Percentiles rank a stretch among this genome's conserved stretches.
These are phyloP conservation scores for Thaumatotibia leucotreta DNA, from an alignment of 1,140 invertebrate genomes.

Conservation along the genomic window DNA sequence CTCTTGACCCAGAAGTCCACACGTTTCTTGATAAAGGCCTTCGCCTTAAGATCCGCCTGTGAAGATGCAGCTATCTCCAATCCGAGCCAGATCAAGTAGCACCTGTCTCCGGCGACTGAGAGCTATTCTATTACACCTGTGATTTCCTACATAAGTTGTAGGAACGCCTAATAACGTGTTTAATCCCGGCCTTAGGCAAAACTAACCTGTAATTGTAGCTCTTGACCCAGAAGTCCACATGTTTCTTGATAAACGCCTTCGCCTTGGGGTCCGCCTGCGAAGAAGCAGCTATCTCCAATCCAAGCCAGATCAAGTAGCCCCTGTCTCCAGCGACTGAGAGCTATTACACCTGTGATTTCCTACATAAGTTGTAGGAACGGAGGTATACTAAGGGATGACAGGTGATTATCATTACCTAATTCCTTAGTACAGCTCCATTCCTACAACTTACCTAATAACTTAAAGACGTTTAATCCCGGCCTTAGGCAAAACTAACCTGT, in stretches of 20 bases:
- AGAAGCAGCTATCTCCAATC: no score
- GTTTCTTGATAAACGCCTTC: constrained; percentile 81
- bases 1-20: constrained; percentile 86
- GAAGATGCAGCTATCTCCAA: constrained; percentile 82
- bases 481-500: constrained; percentile 74
- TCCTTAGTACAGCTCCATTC: no score
- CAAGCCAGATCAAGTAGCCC: constrained; percentile 89
- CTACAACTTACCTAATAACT: no score
- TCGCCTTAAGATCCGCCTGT: constrained; percentile 79
- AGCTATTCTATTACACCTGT: no score
- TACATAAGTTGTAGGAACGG: no score
- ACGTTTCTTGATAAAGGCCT: constrained; percentile 83
- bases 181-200: not conserved
- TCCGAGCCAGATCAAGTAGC: constrained; percentile 89
- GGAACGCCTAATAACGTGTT: no score
- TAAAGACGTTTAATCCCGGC: no score
- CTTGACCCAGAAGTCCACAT: constrained; percentile 87
- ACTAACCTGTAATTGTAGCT: constrained; percentile 83
- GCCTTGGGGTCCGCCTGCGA: constrained; percentile 81
- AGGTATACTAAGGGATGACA: no score
- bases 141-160: no score
- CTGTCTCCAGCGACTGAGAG: constrained; percentile 82
- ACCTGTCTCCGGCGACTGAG: constrained; percentile 82
- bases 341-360: no score
- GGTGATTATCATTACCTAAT: no score